phyloP scores from a whole-genome alignment of 2,797 vertebrate genomes.

The Halcyon smyrnensis region DNA sequence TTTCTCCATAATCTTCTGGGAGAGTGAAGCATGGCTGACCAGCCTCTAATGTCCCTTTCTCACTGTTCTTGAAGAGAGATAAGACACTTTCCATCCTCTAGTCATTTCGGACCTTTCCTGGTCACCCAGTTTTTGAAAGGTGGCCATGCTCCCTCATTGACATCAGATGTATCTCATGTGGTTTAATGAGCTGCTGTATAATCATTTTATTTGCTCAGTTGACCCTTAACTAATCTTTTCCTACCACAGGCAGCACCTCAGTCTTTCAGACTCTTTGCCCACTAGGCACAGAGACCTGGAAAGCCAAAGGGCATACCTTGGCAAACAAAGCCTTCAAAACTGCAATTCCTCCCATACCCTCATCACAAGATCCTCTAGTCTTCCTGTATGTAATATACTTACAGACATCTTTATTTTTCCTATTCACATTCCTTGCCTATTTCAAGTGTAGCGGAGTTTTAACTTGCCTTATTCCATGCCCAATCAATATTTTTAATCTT shows the following conservation, averaged over 20 bases:
- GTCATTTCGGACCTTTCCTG: background rate
- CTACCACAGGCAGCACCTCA: background rate
- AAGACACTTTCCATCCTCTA: background rate
- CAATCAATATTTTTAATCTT: constrained; percentile 30
- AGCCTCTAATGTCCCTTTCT: background rate
- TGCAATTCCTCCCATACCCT: background rate
- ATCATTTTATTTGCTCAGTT: background rate
- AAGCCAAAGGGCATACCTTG: background rate
- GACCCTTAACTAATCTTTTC: background rate
- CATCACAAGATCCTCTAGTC: background rate
- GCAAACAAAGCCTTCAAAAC: background rate
- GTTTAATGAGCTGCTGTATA: background rate
- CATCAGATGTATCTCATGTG: background rate
- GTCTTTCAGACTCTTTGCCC: background rate
- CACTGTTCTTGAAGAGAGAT: background rate
- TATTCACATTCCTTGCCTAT: background rate
- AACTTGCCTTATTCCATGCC: background rate
- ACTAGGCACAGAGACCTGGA: background rate
- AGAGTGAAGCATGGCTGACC: background rate
- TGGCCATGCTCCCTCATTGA: background rate
- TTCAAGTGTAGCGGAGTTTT: background rate
- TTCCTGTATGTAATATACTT: background rate
- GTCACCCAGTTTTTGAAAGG: background rate
- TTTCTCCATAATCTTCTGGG: background rate
- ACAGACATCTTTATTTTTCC: background rate